Conservation (phyloP, 2,888 invertebrate genomes). For the Toxonevra muliebris region DNA sequence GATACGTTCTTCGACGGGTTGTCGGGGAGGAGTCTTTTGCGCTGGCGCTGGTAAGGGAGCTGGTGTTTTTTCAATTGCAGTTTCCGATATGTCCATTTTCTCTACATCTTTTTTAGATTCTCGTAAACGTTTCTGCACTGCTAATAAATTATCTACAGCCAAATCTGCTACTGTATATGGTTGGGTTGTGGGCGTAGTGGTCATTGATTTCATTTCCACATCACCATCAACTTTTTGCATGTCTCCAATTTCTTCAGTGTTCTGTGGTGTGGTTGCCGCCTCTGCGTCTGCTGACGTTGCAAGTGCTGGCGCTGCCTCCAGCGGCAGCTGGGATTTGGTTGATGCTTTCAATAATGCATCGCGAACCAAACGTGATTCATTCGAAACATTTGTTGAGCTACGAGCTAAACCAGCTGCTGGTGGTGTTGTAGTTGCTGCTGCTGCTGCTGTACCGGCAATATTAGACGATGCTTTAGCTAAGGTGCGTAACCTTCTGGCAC, state of each 20-base stretch:
- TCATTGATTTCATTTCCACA: slow-evolving; percentile 56
- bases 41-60: slow-evolving; percentile 36
- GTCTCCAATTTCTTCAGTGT: slow-evolving; percentile 28
- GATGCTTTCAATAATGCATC: slow-evolving; percentile 24
- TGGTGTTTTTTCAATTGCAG: neutral
- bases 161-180: slow-evolving; percentile 25
- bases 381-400: slow-evolving; percentile 50
- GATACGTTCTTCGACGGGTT: slow-evolving; percentile 60
- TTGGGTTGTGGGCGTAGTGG: slow-evolving; percentile 43
- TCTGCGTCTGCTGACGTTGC: slow-evolving; percentile 3
- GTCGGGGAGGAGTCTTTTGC: slow-evolving; percentile 18
- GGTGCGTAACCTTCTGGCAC: slow-evolving; percentile 59
- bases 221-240: slow-evolving; percentile 55
- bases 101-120: slow-evolving; percentile 66
- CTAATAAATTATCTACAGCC: slow-evolving; percentile 16
- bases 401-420: slow-evolving; percentile 35
- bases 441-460: slow-evolving; percentile 33
- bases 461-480: slow-evolving; percentile 44
- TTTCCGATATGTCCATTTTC: slow-evolving; percentile 72
- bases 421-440: slow-evolving; percentile 33
- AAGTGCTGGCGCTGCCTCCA: neutral
- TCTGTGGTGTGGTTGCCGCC: slow-evolving; percentile 29
- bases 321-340: slow-evolving; percentile 21
- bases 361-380: slow-evolving; percentile 57
- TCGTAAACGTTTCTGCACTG: neutral